Percentiles rank a stretch among this genome's conserved stretches.
phyloP scores from a whole-genome alignment of 2,888 invertebrate genomes.

The Esperia sulphurella region DNA sequence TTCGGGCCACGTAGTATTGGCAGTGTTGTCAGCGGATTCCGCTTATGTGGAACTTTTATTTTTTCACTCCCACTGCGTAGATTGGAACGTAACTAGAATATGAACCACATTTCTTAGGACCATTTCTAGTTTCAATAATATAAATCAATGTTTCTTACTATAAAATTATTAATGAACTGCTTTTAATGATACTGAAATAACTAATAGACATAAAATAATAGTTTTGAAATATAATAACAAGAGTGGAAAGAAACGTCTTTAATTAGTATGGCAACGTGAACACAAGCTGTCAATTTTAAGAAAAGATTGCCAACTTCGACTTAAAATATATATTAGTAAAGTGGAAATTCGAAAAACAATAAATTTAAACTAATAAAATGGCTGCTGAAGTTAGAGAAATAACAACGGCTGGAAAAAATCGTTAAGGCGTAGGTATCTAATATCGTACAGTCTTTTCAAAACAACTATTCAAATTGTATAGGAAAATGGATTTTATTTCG shows the following conservation, averaged over 20 bases:
- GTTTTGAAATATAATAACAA: neutral
- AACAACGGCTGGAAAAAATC: too few species aligned
- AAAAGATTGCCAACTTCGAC: neutral
- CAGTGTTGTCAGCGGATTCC: slow-evolving; percentile 64
- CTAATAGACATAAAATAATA: neutral
- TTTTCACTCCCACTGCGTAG: slow-evolving; percentile 27
- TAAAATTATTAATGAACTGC: too few species aligned
- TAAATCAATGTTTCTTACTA: too few species aligned
- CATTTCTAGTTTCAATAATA: too few species aligned
- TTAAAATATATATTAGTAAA: neutral
- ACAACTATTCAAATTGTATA: too few species aligned
- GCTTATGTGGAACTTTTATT: slow-evolving; percentile 78
- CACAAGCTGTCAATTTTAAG: neutral
- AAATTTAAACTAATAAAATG: too few species aligned
- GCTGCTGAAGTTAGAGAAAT: too few species aligned
- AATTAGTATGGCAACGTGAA: neutral
- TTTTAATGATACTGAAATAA: too few species aligned
- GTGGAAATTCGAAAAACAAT: too few species aligned
- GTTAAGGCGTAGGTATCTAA: too few species aligned
- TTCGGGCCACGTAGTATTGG: slow-evolving; percentile 74
- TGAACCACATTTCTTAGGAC: neutral
- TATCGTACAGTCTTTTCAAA: too few species aligned
- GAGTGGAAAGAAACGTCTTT: neutral
- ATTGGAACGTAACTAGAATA: slow-evolving; percentile 31
- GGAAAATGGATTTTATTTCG: too few species aligned